A percentile compares a stretch with the other conserved stretches of the same genome.
Evolutionary conservation across 2,888 invertebrate genomes (phyloP).

Genomic region (Drosophila subquinaria): DNA sequence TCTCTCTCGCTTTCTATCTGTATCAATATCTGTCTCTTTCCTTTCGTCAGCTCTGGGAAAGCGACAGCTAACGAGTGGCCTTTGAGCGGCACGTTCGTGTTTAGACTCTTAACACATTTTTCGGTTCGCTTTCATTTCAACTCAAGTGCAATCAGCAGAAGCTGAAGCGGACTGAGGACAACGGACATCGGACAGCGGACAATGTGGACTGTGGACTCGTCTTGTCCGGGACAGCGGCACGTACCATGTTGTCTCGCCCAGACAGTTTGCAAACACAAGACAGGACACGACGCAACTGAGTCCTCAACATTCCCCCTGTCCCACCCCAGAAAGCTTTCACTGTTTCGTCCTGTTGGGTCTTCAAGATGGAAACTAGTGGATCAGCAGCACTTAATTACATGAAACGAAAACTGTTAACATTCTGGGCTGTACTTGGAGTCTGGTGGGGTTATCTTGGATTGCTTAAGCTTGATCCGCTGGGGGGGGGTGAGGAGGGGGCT

Average conservation of each 20-base stretch:
- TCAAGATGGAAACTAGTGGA: slow-evolving; percentile 78
- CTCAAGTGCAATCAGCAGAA: slow-evolving; percentile 73
- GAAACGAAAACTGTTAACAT: slow-evolving; percentile 81
- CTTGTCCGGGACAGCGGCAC: slow-evolving; percentile 54
- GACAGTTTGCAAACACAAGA: slow-evolving; percentile 76
- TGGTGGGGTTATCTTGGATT: neutral
- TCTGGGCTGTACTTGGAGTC: slow-evolving; percentile 19
- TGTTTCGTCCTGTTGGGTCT: slow-evolving; percentile 35
- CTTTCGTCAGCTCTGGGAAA: slow-evolving; percentile 7
- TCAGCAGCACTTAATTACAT: slow-evolving; percentile 81
- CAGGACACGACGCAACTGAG: slow-evolving; percentile 27
- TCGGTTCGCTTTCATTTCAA: slow-evolving; percentile 57
- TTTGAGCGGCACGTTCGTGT: slow-evolving; percentile 78
- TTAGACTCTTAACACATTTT: slow-evolving; percentile 79
- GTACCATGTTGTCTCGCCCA: slow-evolving; percentile 74
- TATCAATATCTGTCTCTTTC: neutral
- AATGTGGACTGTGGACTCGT: slow-evolving; percentile 4
- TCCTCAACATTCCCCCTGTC: neutral
- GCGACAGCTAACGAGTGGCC: slow-evolving; percentile 75
- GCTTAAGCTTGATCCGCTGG: slow-evolving; percentile 6
- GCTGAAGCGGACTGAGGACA: slow-evolving; percentile 23
- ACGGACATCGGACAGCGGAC: slow-evolving; percentile 3
- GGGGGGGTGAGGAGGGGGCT: neutral
- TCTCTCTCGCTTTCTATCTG: neutral
- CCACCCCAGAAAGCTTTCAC: slow-evolving; percentile 61